Conservation (phyloP, 2,888 invertebrate species). For the Merodon equestris region DNA sequence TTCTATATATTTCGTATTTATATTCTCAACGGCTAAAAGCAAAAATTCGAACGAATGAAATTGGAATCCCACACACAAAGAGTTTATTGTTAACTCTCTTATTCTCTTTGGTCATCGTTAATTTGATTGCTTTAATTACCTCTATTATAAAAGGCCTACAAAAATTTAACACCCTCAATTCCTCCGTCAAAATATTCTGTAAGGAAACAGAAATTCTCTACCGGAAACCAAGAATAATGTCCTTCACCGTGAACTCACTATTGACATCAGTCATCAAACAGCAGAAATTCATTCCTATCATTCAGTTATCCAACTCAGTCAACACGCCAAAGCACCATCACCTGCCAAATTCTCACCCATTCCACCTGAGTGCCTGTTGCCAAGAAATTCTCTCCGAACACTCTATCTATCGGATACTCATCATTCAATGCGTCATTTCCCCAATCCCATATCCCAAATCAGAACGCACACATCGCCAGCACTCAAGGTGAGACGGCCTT, state of each 20-base stretch:
- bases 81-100: too few relatives aligned
- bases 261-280: conserved; percentile 5
- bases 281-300: conserved; percentile 7
- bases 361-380: conserved; percentile 22
- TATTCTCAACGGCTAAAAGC: too few relatives aligned
- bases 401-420: conserved; percentile 1
- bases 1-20: too few relatives aligned
- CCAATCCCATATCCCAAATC: conserved; percentile 24
- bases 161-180: too few relatives aligned
- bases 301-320: conserved; percentile 36
- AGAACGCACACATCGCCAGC: conserved; percentile 36
- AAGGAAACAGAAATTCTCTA: too few relatives aligned
- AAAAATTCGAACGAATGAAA: too few relatives aligned
- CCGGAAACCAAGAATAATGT: too few relatives aligned
- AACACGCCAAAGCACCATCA: conserved; percentile 10
- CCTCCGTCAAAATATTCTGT: too few relatives aligned
- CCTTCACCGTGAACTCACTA: background rate
- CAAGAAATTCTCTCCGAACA: conserved; percentile 26
- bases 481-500: conserved; percentile 48
- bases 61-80: too few relatives aligned
- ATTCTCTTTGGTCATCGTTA: too few relatives aligned
- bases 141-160: too few relatives aligned
- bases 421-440: conserved; percentile 37
- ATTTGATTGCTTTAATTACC: too few relatives aligned
- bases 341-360: conserved; percentile 32